Percentiles rank a stretch among this genome's conserved stretches.
Conservation (phyloP, 2,797 vertebrate genomes). For the Sebastes wilsoni region DNA sequence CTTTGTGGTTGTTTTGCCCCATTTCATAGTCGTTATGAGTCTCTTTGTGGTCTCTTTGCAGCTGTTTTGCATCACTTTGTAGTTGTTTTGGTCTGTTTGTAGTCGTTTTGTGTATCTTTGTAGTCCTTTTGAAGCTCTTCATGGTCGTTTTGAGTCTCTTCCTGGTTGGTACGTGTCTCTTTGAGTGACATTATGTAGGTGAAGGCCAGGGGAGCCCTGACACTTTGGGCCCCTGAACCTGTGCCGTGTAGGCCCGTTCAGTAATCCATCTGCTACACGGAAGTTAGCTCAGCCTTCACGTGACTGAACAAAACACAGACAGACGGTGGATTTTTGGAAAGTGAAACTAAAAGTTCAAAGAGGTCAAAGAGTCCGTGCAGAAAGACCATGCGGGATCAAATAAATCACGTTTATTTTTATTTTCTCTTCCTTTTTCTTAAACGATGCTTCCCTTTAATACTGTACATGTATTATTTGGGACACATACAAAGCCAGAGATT, state of each 20-base stretch:
- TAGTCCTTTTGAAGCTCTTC: background rate
- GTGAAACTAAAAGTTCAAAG: conserved; percentile 1
- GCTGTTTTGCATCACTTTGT: background rate
- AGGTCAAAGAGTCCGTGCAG: background rate
- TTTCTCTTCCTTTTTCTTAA: background rate
- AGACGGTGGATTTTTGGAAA: background rate
- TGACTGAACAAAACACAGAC: background rate
- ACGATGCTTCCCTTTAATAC: background rate
- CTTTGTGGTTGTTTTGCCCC: too few relatives aligned
- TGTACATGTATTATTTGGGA: background rate
- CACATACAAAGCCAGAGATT: background rate
- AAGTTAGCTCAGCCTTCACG: background rate
- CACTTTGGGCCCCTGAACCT: background rate
- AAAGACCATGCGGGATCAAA: background rate
- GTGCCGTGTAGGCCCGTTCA: background rate
- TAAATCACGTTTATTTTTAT: too few relatives aligned
- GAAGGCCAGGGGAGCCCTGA: background rate
- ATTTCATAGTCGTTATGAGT: background rate
- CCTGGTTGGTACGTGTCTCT: background rate
- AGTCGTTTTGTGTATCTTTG: background rate
- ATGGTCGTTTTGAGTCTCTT: background rate
- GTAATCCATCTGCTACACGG: background rate
- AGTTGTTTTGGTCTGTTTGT: background rate
- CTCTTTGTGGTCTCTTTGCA: too few relatives aligned
- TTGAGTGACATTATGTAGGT: background rate